Percentiles rank a stretch among this genome's conserved stretches.
phyloP scores from a whole-genome alignment of 2,797 vertebrate genomes.

The Enteromius trimaculatus region DNA sequence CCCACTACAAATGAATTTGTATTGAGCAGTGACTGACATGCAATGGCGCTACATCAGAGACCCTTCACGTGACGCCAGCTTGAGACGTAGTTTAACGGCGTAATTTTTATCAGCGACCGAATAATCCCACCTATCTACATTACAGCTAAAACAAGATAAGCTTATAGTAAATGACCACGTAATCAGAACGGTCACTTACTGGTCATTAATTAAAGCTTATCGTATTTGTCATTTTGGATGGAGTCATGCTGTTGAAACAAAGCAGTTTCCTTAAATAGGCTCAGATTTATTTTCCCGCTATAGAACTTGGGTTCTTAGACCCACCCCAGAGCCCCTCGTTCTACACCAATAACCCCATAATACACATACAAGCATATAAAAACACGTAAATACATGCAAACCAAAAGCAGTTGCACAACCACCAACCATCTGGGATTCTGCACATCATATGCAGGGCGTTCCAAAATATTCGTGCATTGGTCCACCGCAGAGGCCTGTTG shows the following conservation, averaged over 20 bases:
- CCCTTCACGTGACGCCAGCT: not conserved
- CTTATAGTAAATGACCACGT: not conserved
- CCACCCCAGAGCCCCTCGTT: not conserved
- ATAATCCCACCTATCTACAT: conserved; percentile 13
- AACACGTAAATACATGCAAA: conserved; percentile 14
- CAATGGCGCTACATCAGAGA: conserved; percentile 45
- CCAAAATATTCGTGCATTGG: conserved; percentile 66
- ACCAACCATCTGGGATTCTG: conserved; percentile 30
- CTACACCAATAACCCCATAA: not conserved
- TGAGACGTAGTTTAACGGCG: not conserved
- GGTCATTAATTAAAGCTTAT: conserved; percentile 49
- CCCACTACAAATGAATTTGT: conserved; percentile 54
- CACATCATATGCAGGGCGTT: conserved; percentile 61
- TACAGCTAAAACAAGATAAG: conserved; percentile 31
- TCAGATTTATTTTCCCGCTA: conserved; percentile 14
- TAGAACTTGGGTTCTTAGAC: conserved; percentile 30
- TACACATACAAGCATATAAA: conserved; percentile 11
- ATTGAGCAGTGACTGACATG: conserved; percentile 37
- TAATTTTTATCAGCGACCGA: not conserved
- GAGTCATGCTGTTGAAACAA: conserved; percentile 37
- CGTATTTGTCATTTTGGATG: conserved; percentile 45
- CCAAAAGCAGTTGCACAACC: conserved; percentile 10
- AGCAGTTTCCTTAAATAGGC: conserved; percentile 1
- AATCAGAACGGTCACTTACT: conserved; percentile 11
- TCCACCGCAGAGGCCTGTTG: conserved; percentile 61